Percentiles rank a stretch among this genome's conserved stretches.
Conservation (phyloP, 2,113 vertebrate species). For the Coturnix japonica region DNA sequence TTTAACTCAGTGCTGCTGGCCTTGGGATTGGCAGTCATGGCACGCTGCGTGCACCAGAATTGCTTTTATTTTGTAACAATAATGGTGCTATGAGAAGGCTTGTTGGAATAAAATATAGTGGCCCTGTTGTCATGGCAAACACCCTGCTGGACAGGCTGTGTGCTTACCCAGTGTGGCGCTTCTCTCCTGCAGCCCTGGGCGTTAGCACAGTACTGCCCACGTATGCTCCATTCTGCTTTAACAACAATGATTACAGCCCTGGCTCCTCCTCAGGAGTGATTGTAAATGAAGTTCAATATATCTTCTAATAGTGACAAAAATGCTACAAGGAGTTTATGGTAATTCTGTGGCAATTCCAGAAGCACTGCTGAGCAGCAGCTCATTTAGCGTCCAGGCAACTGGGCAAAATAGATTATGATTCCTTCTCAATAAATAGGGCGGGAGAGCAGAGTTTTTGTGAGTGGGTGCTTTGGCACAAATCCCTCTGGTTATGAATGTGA, state of each 20-base stretch:
- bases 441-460: neutral
- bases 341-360: neutral
- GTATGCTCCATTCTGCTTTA: neutral
- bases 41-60: too few relatives aligned
- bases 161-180: too few relatives aligned
- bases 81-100: too few relatives aligned
- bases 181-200: too few relatives aligned
- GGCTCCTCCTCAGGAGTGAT: accelerated
- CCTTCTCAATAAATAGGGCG: neutral
- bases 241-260: accelerated
- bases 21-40: too few relatives aligned
- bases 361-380: neutral
- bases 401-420: neutral
- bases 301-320: neutral
- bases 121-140: too few relatives aligned
- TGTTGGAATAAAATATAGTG: too few relatives aligned
- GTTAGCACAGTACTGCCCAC: accelerated
- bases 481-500: neutral
- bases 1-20: too few relatives aligned
- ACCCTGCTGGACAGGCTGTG: too few relatives aligned
- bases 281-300: neutral
- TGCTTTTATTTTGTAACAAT: too few relatives aligned
- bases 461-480: neutral
- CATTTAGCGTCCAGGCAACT: neutral
- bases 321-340: neutral